Conservation (phyloP, 2,797 vertebrate species). For the Cynopterus sphinx region DNA sequence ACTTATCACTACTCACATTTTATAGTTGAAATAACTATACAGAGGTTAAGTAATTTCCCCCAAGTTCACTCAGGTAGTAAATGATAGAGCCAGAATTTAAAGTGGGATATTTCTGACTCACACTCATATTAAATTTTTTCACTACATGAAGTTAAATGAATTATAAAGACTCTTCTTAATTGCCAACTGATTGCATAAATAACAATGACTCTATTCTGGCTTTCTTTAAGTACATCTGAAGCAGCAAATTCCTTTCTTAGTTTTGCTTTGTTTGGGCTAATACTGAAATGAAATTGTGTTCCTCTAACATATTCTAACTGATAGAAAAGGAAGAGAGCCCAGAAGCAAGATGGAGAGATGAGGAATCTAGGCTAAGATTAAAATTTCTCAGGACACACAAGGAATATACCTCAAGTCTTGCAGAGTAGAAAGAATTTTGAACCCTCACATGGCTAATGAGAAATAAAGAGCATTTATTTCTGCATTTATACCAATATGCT, state of each 20-base stretch:
- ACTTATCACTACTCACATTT: slow-evolving; percentile 30
- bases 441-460: slow-evolving; percentile 9
- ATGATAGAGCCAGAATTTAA: slow-evolving; percentile 29
- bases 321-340: neutral
- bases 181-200: neutral
- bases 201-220: slow-evolving; percentile 22
- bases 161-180: slow-evolving; percentile 17
- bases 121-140: neutral
- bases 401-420: neutral
- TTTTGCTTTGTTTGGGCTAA: slow-evolving; percentile 46
- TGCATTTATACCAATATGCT: neutral
- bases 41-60: slow-evolving; percentile 52
- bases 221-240: slow-evolving; percentile 15
- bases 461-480: slow-evolving; percentile 41
- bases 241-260: slow-evolving; percentile 11
- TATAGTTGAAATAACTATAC: slow-evolving; percentile 34
- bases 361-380: neutral
- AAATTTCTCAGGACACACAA: slow-evolving; percentile 27
- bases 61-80: slow-evolving; percentile 39
- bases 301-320: slow-evolving; percentile 25
- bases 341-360: neutral
- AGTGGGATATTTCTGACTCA: slow-evolving; percentile 43
- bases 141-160: neutral
- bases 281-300: neutral
- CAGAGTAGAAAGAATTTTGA: slow-evolving; percentile 27